These are phyloP conservation scores for Loris lydekkerianus DNA, from an alignment of 2,797 vertebrate genomes.

Conservation along the genomic window DNA sequence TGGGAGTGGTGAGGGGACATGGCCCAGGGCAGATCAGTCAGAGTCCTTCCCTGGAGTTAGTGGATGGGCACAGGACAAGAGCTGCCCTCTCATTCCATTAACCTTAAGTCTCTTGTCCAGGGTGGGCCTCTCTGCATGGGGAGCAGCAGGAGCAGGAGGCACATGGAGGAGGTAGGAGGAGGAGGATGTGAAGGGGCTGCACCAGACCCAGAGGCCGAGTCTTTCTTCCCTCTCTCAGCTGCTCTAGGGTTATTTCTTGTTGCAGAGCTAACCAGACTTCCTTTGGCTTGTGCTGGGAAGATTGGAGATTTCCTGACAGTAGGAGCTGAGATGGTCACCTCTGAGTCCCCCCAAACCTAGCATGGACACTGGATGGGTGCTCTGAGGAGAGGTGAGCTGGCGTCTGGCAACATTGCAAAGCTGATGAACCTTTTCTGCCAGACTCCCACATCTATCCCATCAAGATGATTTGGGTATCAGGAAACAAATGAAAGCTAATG, in stretches of 20 bases:
- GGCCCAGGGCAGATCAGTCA: background rate
- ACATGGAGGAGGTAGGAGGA: background rate
- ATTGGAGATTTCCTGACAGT: background rate
- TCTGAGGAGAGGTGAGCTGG: background rate
- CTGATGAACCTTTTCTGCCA: background rate
- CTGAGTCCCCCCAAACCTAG: rapidly evolving
- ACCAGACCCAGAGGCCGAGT: background rate
- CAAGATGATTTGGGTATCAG: too few species aligned
- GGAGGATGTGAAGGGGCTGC: background rate
- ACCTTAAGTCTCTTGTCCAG: rapidly evolving
- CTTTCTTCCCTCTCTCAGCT: background rate
- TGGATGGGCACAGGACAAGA: background rate
- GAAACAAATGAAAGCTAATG: rapidly evolving
- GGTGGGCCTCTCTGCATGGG: background rate
- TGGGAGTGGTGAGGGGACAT: background rate
- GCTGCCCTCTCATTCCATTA: background rate
- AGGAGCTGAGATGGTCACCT: background rate
- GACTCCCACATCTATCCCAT: background rate
- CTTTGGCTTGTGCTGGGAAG: background rate
- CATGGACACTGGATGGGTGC: background rate
- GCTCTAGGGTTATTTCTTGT: background rate
- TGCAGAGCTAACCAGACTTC: rapidly evolving
- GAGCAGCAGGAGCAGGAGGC: background rate
- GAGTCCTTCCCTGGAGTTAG: background rate
- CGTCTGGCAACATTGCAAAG: background rate